phyloP scores from a whole-genome alignment of 2,797 vertebrate species.

The Chelonia mydas region DNA sequence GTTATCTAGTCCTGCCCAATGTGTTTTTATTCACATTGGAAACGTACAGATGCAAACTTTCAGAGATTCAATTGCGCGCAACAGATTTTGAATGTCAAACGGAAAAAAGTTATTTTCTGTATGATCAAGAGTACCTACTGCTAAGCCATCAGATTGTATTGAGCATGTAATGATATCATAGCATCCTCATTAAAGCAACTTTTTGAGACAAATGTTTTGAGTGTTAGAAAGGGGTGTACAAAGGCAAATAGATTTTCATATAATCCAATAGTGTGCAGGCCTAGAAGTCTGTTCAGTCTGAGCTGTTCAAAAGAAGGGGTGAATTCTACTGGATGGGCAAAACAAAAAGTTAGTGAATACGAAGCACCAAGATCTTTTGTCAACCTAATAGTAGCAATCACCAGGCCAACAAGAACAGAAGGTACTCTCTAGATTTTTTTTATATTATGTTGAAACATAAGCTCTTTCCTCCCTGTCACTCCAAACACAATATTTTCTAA shows the following conservation, averaged over 20 bases:
- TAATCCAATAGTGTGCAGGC: background rate
- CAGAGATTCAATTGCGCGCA: background rate
- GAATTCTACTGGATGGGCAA: background rate
- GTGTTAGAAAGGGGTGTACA: background rate
- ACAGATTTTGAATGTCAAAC: background rate
- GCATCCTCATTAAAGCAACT: background rate
- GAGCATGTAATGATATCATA: background rate
- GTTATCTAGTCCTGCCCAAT: background rate
- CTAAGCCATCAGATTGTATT: background rate
- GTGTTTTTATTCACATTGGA: background rate
- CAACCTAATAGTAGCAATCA: background rate
- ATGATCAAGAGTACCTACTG: background rate
- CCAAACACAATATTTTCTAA: background rate
- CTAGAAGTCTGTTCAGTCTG: rapidly evolving
- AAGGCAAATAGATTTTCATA: background rate
- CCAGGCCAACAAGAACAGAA: background rate
- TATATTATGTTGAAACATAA: background rate
- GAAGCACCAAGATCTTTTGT: background rate
- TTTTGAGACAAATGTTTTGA: background rate
- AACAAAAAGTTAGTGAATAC: background rate
- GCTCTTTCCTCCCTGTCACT: background rate
- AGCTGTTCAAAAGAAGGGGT: background rate
- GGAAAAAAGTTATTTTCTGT: background rate
- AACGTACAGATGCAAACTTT: background rate
- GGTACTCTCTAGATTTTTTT: background rate